These are phyloP conservation scores for Thunnus maccoyii DNA, from an alignment of 2,113 vertebrate species.

Conservation along the genomic window DNA sequence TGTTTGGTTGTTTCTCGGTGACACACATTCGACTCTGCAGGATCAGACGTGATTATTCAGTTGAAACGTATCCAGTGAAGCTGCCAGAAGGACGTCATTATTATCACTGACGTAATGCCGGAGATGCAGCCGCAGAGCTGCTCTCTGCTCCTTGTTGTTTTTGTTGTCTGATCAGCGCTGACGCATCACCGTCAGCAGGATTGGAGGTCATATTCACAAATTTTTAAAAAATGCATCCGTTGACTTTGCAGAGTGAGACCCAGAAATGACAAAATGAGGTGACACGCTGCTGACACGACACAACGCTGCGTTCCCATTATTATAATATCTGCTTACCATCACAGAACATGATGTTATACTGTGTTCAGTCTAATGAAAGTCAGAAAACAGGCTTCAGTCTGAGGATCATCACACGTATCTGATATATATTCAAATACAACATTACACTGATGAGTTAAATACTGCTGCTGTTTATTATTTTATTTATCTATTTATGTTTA, in stretches of 20 bases:
- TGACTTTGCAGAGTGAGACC: slow-evolving; percentile 61
- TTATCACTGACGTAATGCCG: slow-evolving; percentile 50
- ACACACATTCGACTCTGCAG: slow-evolving; percentile 39
- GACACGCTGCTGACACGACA: slow-evolving; percentile 72
- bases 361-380: slow-evolving; percentile 21
- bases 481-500: too few relatives aligned
- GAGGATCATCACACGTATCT: too few relatives aligned
- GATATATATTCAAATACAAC: too few relatives aligned
- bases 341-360: slow-evolving; percentile 35
- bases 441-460: background rate
- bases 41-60: slow-evolving; percentile 25
- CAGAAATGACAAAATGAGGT: slow-evolving; percentile 68
- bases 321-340: slow-evolving; percentile 66
- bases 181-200: slow-evolving; percentile 69
- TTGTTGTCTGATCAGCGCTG: slow-evolving; percentile 53
- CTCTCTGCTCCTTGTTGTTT: slow-evolving; percentile 22
- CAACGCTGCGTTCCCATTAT: slow-evolving; percentile 32
- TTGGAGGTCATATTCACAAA: slow-evolving; percentile 57
- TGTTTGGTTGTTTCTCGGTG: slow-evolving; percentile 15
- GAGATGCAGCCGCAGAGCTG: slow-evolving; percentile 24
- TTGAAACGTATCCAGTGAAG: slow-evolving; percentile 22
- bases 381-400: too few relatives aligned
- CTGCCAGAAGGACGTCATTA: slow-evolving; percentile 4
- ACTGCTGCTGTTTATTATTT: background rate
- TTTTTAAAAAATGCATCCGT: slow-evolving; percentile 59